Percentiles rank a stretch among this genome's conserved stretches.
phyloP scores from a whole-genome alignment of 2,888 invertebrate species.

The Thymelicus acteon region DNA sequence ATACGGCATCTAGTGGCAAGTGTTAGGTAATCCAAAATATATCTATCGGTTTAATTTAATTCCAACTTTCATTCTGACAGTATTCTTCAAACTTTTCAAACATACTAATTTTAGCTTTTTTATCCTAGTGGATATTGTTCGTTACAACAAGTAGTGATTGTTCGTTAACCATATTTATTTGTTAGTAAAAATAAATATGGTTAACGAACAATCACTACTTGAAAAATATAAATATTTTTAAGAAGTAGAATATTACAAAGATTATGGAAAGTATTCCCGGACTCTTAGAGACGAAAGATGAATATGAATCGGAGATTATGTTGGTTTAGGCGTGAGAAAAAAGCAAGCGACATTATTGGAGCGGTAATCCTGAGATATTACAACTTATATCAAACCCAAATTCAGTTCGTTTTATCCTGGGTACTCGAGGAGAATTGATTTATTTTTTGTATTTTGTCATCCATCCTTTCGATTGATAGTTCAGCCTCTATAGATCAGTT shows the following conservation, averaged over 20 bases:
- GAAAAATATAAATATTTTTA: no score
- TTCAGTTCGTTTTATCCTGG: conserved; percentile 60
- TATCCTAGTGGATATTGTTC: no score
- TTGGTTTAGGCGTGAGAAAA: conserved; percentile 72
- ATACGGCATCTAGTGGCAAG: no score
- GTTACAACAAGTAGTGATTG: no score
- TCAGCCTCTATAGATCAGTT: neutral
- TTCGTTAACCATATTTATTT: no score
- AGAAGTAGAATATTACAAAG: conserved; percentile 5
- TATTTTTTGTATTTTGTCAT: conserved; percentile 37
- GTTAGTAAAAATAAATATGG: no score
- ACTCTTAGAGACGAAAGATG: conserved; percentile 54
- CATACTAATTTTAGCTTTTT: no score
- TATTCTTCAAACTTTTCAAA: no score
- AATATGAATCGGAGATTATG: conserved; percentile 70
- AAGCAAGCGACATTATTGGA: conserved; percentile 73
- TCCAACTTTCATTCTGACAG: neutral
- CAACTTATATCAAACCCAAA: conserved; percentile 62
- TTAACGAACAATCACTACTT: no score
- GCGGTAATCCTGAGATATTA: conserved; percentile 79
- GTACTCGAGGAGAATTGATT: conserved; percentile 54
- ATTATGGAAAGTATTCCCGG: conserved; percentile 19
- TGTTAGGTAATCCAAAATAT: no score
- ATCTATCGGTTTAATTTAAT: neutral
- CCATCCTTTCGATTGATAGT: conserved; percentile 6